These are phyloP conservation scores for Sturnus vulgaris DNA, from an alignment of 2,113 vertebrate genomes.

Conservation along the genomic window DNA sequence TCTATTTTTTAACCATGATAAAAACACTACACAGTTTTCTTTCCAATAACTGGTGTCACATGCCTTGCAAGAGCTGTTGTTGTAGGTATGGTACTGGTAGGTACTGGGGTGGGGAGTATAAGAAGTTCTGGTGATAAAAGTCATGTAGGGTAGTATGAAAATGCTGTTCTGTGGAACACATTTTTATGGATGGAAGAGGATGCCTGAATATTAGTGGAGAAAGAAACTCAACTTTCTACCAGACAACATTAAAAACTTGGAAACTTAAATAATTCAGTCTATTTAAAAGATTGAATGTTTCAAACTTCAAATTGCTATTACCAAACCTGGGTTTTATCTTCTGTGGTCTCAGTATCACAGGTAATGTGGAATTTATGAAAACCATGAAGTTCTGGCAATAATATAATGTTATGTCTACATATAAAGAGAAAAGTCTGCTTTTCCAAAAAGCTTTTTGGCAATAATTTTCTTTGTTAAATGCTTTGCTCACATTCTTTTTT, in stretches of 20 bases:
- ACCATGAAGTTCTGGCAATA: neutral
- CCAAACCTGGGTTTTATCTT: neutral
- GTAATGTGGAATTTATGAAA: neutral
- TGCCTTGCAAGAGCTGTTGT: neutral
- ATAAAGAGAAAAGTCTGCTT: neutral
- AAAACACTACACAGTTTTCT: neutral
- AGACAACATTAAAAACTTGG: neutral
- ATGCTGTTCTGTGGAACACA: neutral
- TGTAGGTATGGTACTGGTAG: neutral
- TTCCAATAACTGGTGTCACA: neutral
- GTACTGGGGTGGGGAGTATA: neutral
- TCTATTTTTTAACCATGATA: neutral
- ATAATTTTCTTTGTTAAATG: neutral
- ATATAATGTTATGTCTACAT: rapidly evolving
- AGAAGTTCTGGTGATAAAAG: neutral
- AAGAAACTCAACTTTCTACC: neutral
- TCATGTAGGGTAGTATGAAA: neutral
- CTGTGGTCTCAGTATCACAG: neutral
- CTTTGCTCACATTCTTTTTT: neutral
- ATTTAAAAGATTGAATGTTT: neutral
- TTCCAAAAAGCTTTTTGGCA: neutral
- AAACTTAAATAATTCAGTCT: neutral
- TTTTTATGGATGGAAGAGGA: neutral
- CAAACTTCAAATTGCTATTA: neutral
- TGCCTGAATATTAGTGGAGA: neutral